Evolutionary conservation across 1,140 invertebrate species (phyloP).

Genomic region (Tetramorium simillimum): DNA sequence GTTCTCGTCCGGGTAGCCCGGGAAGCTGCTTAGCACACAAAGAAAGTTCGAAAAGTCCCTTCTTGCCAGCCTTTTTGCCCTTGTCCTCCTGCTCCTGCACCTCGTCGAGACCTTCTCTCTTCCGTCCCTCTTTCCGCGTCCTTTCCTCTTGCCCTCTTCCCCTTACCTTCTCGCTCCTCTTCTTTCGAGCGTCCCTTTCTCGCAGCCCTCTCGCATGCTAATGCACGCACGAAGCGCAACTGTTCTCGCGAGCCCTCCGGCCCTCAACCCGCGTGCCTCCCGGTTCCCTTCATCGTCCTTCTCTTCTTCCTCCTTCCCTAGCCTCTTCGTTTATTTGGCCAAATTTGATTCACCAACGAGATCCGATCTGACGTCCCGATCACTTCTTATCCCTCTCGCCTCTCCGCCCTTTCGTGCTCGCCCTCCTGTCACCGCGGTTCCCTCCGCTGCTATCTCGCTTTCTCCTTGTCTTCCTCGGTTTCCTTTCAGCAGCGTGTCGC

Average conservation of each 20-base stretch:
- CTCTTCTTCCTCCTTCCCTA: constrained; percentile 39
- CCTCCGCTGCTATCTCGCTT: background rate
- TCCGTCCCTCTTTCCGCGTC: constrained; percentile 49
- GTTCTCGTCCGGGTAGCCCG: constrained; percentile 57
- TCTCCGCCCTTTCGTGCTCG: constrained; percentile 43
- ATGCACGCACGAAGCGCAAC: constrained; percentile 82
- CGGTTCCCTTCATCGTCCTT: constrained; percentile 10
- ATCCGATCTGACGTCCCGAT: constrained; percentile 82
- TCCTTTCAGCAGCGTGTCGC: background rate
- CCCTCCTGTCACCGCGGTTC: constrained; percentile 42
- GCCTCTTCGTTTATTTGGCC: constrained; percentile 78
- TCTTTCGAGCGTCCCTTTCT: constrained; percentile 60
- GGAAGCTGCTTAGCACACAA: constrained; percentile 82
- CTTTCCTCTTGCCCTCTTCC: background rate
- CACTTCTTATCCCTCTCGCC: constrained; percentile 75
- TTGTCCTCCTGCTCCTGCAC: constrained; percentile 51
- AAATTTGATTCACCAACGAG: constrained; percentile 83
- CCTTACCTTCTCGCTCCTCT: too few relatives aligned
- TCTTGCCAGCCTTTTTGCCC: constrained; percentile 75
- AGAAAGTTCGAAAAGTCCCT: constrained; percentile 79
- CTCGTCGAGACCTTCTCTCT: constrained; percentile 59
- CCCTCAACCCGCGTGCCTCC: constrained; percentile 51
- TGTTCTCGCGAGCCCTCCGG: constrained; percentile 78
- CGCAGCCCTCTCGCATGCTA: constrained; percentile 80
- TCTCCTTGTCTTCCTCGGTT: constrained; percentile 1